Conservation (phyloP, 2,888 invertebrate genomes). For the Lasioglossum leucozonium region DNA sequence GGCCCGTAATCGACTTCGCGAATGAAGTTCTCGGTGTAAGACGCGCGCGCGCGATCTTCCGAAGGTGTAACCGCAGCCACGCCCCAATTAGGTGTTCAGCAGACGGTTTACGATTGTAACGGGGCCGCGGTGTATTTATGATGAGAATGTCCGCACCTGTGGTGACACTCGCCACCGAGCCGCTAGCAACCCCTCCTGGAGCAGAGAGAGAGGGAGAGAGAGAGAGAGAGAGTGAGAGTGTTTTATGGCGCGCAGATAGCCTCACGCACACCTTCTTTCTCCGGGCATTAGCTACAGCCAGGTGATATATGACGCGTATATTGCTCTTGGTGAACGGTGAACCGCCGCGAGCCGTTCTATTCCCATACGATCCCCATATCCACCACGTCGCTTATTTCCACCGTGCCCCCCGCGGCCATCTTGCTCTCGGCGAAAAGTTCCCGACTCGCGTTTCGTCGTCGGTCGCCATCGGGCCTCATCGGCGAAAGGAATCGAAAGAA, state of each 20-base stretch:
- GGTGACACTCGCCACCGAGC: slow-evolving; percentile 80
- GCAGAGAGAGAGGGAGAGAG: slow-evolving; percentile 68
- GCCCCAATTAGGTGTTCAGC: slow-evolving; percentile 83
- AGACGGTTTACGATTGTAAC: slow-evolving; percentile 78
- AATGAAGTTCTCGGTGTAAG: neutral
- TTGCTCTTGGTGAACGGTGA: slow-evolving; percentile 72
- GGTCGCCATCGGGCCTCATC: neutral
- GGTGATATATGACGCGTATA: slow-evolving; percentile 79
- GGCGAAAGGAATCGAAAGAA: neutral
- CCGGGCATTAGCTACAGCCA: slow-evolving; percentile 76
- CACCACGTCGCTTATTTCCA: slow-evolving; percentile 68
- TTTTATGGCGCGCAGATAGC: slow-evolving; percentile 80
- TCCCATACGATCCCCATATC: slow-evolving; percentile 67
- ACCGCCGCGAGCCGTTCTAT: slow-evolving; percentile 70
- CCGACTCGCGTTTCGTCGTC: neutral
- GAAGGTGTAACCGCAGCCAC: slow-evolving; percentile 81
- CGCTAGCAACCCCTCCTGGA: slow-evolving; percentile 71
- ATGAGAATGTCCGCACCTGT: slow-evolving; percentile 84
- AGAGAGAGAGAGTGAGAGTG: slow-evolving; percentile 72
- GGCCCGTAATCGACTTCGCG: neutral
- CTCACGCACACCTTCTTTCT: slow-evolving; percentile 80
- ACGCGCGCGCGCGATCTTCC: slow-evolving; percentile 52
- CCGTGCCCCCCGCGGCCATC: slow-evolving; percentile 43
- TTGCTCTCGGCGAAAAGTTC: slow-evolving; percentile 36
- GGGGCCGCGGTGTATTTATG: slow-evolving; percentile 78